Percentiles rank a stretch among this genome's conserved stretches.
These are phyloP conservation scores for Rana temporaria DNA, from an alignment of 2,113 vertebrate species.

Conservation along the genomic window DNA sequence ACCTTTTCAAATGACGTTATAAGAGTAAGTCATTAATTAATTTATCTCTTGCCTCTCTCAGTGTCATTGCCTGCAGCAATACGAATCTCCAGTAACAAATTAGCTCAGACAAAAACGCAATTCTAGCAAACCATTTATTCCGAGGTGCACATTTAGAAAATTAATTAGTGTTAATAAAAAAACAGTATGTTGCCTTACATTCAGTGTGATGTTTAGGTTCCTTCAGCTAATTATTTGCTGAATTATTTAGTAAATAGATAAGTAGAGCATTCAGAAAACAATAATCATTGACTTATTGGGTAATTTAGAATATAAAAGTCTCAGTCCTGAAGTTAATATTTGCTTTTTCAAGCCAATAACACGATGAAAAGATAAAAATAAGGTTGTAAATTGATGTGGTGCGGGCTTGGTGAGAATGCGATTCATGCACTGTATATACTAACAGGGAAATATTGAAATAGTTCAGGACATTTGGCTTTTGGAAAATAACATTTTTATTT, in stretches of 20 bases:
- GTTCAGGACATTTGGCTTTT: too few relatives aligned
- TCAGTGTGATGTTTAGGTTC: not conserved
- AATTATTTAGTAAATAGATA: constrained; percentile 29
- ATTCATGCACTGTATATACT: too few relatives aligned
- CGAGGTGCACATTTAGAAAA: constrained; percentile 64
- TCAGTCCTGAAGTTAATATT: not conserved
- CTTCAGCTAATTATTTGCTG: constrained; percentile 12
- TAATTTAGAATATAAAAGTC: not conserved
- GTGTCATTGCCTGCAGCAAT: not conserved
- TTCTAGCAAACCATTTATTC: constrained; percentile 63
- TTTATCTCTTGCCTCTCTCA: too few relatives aligned
- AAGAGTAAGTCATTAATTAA: too few relatives aligned
- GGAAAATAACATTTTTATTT: too few relatives aligned
- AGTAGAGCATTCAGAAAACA: not conserved
- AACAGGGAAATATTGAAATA: too few relatives aligned
- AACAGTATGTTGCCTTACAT: constrained; percentile 20
- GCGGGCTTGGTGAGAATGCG: too few relatives aligned
- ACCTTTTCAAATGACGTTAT: too few relatives aligned
- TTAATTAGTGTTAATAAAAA: constrained; percentile 42
- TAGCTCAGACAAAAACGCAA: not conserved
- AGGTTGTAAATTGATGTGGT: too few relatives aligned
- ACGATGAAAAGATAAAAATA: too few relatives aligned
- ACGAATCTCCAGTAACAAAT: not conserved
- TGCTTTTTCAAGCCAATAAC: not conserved
- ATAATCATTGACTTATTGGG: not conserved